Percentiles rank a stretch among this genome's conserved stretches.
Evolutionary conservation across 2,888 invertebrate species (phyloP).

Genomic region (Amorpha juglandis): DNA sequence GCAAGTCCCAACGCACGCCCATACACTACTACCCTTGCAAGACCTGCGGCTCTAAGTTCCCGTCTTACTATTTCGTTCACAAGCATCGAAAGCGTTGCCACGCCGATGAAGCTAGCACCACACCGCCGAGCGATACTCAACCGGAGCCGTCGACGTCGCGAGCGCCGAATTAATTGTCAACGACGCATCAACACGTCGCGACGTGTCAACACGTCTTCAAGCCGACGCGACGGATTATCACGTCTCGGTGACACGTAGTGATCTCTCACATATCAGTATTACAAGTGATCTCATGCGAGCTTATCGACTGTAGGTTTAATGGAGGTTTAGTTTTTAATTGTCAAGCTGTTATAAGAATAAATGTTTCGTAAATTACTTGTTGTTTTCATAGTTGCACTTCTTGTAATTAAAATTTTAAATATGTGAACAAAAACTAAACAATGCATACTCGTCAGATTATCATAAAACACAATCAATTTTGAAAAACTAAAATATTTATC

Average conservation of each 20-base stretch:
- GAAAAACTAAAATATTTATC: too few relatives aligned
- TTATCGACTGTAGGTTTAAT: constrained; percentile 50
- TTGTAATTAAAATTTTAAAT: not conserved
- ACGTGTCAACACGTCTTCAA: too few relatives aligned
- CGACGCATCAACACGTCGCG: too few relatives aligned
- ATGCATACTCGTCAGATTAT: too few relatives aligned
- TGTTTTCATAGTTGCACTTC: constrained; percentile 42
- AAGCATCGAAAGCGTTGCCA: constrained; percentile 95
- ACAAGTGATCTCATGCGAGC: constrained; percentile 54
- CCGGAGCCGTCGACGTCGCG: constrained; percentile 62
- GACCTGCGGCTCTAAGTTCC: constrained; percentile 95
- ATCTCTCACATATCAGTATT: constrained; percentile 61
- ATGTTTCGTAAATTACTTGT: constrained; percentile 42
- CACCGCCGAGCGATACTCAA: constrained; percentile 40
- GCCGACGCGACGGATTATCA: not conserved
- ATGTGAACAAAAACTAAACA: too few relatives aligned
- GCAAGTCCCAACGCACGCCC: constrained; percentile 89
- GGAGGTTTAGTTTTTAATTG: constrained; percentile 34
- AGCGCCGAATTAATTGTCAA: constrained; percentile 47
- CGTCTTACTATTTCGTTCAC: constrained; percentile 96
- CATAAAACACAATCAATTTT: too few relatives aligned
- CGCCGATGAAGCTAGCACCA: constrained; percentile 81
- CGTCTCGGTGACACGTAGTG: constrained; percentile 36
- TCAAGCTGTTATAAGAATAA: constrained; percentile 41
- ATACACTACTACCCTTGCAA: constrained; percentile 97